Conservation (phyloP, 2,113 vertebrate species). For the Arenaria interpres region DNA sequence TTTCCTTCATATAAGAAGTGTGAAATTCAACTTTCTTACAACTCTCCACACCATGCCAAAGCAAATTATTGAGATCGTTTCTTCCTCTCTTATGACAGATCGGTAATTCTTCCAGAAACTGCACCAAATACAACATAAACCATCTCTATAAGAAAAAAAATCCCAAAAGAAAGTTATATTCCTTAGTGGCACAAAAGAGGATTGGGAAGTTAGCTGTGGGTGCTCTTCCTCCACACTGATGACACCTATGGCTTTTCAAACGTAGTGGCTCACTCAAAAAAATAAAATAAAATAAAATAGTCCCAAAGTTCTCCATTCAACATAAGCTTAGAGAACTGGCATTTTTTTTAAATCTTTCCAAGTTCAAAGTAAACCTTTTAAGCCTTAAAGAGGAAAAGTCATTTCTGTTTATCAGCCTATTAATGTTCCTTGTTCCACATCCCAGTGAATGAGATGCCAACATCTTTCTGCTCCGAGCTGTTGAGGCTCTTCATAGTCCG, state of each 20-base stretch:
- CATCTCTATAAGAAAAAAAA: neutral
- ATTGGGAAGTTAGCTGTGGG: neutral
- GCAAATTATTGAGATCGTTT: neutral
- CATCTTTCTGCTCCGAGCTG: conserved; percentile 1
- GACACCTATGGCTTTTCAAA: neutral
- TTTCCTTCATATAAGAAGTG: neutral
- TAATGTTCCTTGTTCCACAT: neutral
- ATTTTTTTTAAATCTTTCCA: conserved; percentile 53
- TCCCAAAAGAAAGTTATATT: neutral
- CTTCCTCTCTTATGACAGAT: neutral
- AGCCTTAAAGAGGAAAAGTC: conserved; percentile 41
- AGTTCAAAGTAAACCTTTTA: conserved; percentile 66
- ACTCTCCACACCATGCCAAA: neutral
- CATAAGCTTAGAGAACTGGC: conserved; percentile 34
- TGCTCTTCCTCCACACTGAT: neutral
- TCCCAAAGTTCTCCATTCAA: neutral
- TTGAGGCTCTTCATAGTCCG: conserved; percentile 32
- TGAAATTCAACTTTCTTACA: conserved; percentile 30
- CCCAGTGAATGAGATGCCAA: neutral
- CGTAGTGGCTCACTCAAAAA: neutral
- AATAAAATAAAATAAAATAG: conserved; percentile 43
- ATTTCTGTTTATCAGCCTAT: conserved; percentile 35
- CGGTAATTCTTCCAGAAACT: conserved; percentile 8
- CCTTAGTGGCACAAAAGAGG: neutral
- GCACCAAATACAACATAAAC: neutral